Percentiles rank a stretch among this genome's conserved stretches.
Conservation (phyloP, 1,140 invertebrate genomes). For the Cylas formicarius region DNA sequence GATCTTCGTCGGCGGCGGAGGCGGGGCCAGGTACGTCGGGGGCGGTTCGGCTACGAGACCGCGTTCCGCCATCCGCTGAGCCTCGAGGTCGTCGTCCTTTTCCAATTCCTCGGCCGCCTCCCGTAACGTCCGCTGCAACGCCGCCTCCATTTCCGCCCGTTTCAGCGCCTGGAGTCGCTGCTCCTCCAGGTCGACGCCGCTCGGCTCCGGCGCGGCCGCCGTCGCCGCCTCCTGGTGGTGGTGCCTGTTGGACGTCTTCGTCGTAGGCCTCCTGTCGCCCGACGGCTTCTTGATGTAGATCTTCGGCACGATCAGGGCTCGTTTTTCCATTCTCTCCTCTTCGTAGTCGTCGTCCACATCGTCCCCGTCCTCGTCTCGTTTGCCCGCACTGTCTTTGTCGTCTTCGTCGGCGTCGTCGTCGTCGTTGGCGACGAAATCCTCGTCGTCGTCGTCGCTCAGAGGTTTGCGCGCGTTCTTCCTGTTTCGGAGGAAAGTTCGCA, state of each 20-base stretch:
- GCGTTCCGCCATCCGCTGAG: slow-evolving; percentile 51
- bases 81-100: slow-evolving; percentile 2
- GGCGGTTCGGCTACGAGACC: slow-evolving; percentile 39
- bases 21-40: slow-evolving; percentile 31
- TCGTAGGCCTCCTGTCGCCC: slow-evolving; percentile 44
- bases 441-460: slow-evolving; percentile 43
- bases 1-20: slow-evolving; percentile 34
- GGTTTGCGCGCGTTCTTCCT: slow-evolving; percentile 17
- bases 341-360: slow-evolving; percentile 14
- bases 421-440: slow-evolving; percentile 47
- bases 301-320: slow-evolving; percentile 27
- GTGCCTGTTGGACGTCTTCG: not conserved
- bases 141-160: slow-evolving; percentile 10
- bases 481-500: too few species aligned
- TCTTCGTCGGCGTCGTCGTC: slow-evolving; percentile 37
- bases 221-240: not conserved
- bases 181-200: not conserved
- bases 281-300: slow-evolving; percentile 27
- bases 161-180: not conserved
- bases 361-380: slow-evolving; percentile 23
- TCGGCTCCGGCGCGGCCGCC: not conserved
- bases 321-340: slow-evolving; percentile 20
- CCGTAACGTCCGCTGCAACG: not conserved
- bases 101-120: slow-evolving; percentile 5
- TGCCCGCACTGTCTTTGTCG: slow-evolving; percentile 32